Base-by-base conservation (phyloP, 2,888 invertebrate genomes). In the Sepiola atlantica region DNA sequence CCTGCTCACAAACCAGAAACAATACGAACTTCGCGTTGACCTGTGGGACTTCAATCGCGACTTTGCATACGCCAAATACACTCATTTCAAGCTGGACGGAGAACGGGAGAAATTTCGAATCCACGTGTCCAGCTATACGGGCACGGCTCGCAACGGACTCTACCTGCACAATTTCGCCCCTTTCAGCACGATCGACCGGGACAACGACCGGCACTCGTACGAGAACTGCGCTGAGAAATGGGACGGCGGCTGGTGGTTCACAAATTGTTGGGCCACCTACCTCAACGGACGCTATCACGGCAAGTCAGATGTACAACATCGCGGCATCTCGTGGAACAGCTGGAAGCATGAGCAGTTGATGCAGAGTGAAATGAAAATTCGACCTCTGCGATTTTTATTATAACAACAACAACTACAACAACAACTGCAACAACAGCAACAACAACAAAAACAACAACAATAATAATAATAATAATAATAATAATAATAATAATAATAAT, bases 231-330 rank as follows among this genome's bases (percentile, higher is more conserved):
- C 99, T 93, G 98, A 98, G 95, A 98, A 98, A 97, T 99, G 99
- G 97, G 98, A 98, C 97, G 99, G 99, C 54, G 99, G 99, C 91
- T 99, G 99, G 99, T 99, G 99, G 99, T 99, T 98, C 98, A 98
- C 98, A 94, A 98, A 99, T 97, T 99, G 99, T 97, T 99, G 99
- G 97, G 98, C 98, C 96, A 99, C 98, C 45, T 99, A 99, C 97
- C 98, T 99, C 95, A 99, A 99, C 97, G 99, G 99, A 18, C 98
- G 98, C 96, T 99, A 99, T 97, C 98, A 98, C 95, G 98, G 95
- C 94, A 94, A 91, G 10, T 95, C 95, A 10, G 61, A 95, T 21
- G 95, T 95, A n/a, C 94, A 94, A 55, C 95, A 95, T 93, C 94
- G 95, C 24, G 95, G 95, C 28, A 95, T 95, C 35, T 94, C 95